Percentiles rank a stretch among this genome's conserved stretches.
Conservation (phyloP, 2,888 invertebrate species). For the Philereme transversata region DNA sequence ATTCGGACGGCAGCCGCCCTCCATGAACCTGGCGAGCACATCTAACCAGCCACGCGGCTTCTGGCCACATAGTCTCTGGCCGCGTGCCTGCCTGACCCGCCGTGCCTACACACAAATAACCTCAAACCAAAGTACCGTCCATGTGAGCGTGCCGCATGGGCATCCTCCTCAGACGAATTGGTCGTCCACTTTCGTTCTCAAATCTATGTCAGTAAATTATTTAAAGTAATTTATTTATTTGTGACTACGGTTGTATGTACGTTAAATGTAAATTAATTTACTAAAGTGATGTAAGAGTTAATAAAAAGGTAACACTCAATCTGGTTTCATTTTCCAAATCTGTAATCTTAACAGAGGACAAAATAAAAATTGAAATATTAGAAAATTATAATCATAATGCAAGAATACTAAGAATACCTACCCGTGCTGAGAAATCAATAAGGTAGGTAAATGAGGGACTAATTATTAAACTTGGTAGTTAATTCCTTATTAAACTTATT, state of each 20-base stretch:
- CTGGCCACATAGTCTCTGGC: constrained; percentile 23
- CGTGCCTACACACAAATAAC: constrained; percentile 64
- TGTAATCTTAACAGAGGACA: neutral
- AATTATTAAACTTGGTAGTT: too few relatives aligned
- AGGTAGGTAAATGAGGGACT: too few relatives aligned
- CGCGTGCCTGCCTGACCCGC: constrained; percentile 36
- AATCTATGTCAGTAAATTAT: constrained; percentile 82
- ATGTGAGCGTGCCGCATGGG: constrained; percentile 48
- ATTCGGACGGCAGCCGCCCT: constrained; percentile 28
- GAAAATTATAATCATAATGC: too few relatives aligned
- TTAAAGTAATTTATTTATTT: constrained; percentile 82
- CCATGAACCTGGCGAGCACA: constrained; percentile 10
- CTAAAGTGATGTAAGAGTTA: constrained; percentile 73
- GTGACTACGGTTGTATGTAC: constrained; percentile 75
- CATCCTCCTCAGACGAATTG: constrained; percentile 61
- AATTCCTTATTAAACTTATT: too few relatives aligned
- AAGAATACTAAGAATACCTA: too few relatives aligned
- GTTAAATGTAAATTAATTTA: constrained; percentile 73
- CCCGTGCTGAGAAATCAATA: too few relatives aligned
- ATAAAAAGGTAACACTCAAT: constrained; percentile 63
- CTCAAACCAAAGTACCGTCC: constrained; percentile 80
- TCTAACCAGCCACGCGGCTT: constrained; percentile 9
- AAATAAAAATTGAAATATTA: too few relatives aligned
- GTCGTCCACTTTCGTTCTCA: constrained; percentile 67
- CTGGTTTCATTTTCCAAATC: constrained; percentile 58